These are phyloP conservation scores for Agapostemon virescens DNA, from an alignment of 2,888 invertebrate genomes.

Conservation along the genomic window DNA sequence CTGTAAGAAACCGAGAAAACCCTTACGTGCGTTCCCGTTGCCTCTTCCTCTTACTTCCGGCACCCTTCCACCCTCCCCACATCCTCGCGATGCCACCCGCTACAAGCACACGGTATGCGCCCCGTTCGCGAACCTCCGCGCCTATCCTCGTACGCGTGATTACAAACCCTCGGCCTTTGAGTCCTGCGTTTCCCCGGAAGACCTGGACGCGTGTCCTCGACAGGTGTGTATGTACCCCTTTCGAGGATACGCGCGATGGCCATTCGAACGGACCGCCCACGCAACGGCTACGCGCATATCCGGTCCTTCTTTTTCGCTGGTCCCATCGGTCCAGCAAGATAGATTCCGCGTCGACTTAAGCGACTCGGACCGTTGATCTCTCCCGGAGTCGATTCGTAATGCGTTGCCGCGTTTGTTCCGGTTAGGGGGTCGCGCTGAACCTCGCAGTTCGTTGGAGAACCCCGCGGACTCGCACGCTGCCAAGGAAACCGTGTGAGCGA, in stretches of 20 bases:
- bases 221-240: neutral
- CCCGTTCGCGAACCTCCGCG: constrained; percentile 19
- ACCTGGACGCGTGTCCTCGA: neutral
- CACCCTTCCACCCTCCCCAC: constrained; percentile 51
- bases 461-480: constrained; percentile 25
- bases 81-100: constrained; percentile 40
- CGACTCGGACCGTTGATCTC: neutral
- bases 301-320: neutral
- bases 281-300: neutral
- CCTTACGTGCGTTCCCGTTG: constrained; percentile 76
- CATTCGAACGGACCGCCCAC: neutral
- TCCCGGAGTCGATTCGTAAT: neutral
- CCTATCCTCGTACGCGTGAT: neutral
- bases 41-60: constrained; percentile 58
- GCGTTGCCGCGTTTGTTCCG: constrained; percentile 43
- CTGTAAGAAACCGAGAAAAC: constrained; percentile 79
- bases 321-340: neutral
- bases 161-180: neutral
- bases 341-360: neutral
- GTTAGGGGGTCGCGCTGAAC: constrained; percentile 45
- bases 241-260: neutral
- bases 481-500: constrained; percentile 32
- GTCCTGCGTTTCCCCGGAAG: neutral
- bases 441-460: constrained; percentile 36
- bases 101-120: constrained; percentile 41